phyloP scores from a whole-genome alignment of 2,888 invertebrate genomes.

The Neria commutata region DNA sequence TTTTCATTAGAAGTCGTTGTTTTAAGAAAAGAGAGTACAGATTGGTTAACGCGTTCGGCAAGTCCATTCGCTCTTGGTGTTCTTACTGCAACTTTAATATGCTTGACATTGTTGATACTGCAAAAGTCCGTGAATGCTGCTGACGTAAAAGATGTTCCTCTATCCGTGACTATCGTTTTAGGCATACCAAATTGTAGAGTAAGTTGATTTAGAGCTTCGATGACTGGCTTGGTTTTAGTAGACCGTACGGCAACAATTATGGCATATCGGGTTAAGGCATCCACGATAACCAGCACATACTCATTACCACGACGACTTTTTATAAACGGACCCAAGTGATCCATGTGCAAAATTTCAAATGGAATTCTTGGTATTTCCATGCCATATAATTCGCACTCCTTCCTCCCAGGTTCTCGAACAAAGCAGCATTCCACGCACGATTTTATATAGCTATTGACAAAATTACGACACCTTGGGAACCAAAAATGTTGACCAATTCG shows the following conservation, averaged over 20 bases:
- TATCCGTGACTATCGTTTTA: constrained; percentile 18
- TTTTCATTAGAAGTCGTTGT: constrained; percentile 13
- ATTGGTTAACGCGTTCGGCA: constrained; percentile 24
- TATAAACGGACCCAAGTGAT: constrained; percentile 34
- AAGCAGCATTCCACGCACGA: constrained; percentile 24
- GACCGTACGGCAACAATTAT: constrained; percentile 21
- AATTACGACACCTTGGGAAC: constrained; percentile 17
- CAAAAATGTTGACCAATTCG: constrained; percentile 18
- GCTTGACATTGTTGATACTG: constrained; percentile 17
- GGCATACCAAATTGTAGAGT: constrained; percentile 23
- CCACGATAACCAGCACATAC: constrained; percentile 24
- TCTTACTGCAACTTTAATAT: constrained; percentile 28
- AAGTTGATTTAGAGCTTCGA: constrained; percentile 20
- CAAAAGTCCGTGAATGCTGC: constrained; percentile 13
- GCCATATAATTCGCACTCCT: constrained; percentile 19
- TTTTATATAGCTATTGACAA: constrained; percentile 19
- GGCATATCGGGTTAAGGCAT: constrained; percentile 24
- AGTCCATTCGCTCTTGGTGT: constrained; percentile 26
- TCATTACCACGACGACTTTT: constrained; percentile 18
- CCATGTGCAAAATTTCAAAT: constrained; percentile 29
- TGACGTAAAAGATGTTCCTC: constrained; percentile 25
- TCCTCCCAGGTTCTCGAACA: constrained; percentile 9
- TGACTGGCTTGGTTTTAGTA: constrained; percentile 30
- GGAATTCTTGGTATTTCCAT: constrained; percentile 27
- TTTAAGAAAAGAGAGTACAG: constrained; percentile 22